Evolutionary conservation across 2,888 invertebrate species (phyloP), one percentile per base, ranked within the genome.

Genomic region (Pollenia amentaria): DNA sequence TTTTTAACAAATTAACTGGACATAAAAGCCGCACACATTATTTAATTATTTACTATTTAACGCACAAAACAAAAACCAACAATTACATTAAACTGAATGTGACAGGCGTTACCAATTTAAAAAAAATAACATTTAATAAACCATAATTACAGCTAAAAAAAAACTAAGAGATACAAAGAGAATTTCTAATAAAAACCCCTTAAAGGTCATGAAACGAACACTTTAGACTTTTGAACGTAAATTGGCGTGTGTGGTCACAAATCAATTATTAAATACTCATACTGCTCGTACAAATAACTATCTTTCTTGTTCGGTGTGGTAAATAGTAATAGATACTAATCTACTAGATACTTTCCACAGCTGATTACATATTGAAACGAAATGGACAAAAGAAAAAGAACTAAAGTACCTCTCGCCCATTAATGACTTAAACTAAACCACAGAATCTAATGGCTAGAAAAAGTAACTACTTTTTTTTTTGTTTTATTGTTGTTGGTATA

Each of bases 101-200:
- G 89, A 89, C 89, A 89, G 89, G 89, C 89, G 89, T 89, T 88
- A 84, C 85, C 89, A 89, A 89, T 88, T 89, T 85, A 78, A 76
- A 67, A 29, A 80, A 88, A 85, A 87, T 85, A 85, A 73, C 55
- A 87, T 76, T 87, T 87, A 87, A 87, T 87, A 80, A 80, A 38
- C 76, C 57, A 73, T 87, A 84, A 87, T 87, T 87, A 69, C 18
- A 18, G 11, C 21, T 21, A 42, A 38, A 44, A 48, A 73, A 42
- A 42, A 38, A 51, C 10, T 55, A 29, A 53, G 55, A 1, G n/a
- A 16, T 40, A 42, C 1, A 53, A 48, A 57, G 44, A 8, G 11
- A 85, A 85, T 21, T 53, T 70, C 9, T 7, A 72, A 29, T 48
- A 75, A 42, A 72, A 57, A 46, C 48, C 46, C 64, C 16, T 70